phyloP scores from a whole-genome alignment of 1,140 invertebrate genomes.

The Neodiprion fabricii region DNA sequence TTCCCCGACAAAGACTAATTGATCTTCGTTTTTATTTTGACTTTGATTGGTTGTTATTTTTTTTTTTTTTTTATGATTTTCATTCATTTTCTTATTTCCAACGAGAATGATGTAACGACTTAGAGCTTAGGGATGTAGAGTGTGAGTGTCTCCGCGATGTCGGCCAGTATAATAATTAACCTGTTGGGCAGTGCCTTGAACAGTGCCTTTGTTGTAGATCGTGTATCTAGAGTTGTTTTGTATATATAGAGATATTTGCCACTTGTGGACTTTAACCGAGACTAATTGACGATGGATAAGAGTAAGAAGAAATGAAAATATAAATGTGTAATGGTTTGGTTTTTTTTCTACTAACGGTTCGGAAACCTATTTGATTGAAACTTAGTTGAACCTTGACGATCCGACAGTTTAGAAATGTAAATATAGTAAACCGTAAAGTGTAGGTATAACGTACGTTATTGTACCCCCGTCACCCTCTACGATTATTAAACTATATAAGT shows the following conservation, averaged over 20 bases:
- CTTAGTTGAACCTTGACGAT: background rate
- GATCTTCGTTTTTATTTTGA: slow-evolving; percentile 1
- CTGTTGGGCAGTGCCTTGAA: slow-evolving; percentile 51
- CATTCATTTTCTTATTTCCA: slow-evolving; percentile 13
- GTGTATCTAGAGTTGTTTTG: too few relatives aligned
- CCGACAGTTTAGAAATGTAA: too few relatives aligned
- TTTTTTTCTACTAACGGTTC: too few relatives aligned
- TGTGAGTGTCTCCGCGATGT: background rate
- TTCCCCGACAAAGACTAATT: slow-evolving; percentile 30
- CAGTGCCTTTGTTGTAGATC: slow-evolving; percentile 51
- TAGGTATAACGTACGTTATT: slow-evolving; percentile 36
- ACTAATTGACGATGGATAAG: background rate
- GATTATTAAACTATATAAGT: slow-evolving; percentile 47
- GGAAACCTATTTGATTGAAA: background rate
- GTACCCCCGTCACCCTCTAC: background rate
- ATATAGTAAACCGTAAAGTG: slow-evolving; percentile 18
- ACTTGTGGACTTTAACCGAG: background rate
- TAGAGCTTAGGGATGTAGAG: background rate
- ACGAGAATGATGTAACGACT: slow-evolving; percentile 10
- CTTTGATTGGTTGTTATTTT: background rate
- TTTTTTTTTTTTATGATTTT: slow-evolving; percentile 16
- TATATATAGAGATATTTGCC: too few relatives aligned
- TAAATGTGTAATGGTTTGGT: too few relatives aligned
- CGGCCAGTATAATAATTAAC: slow-evolving; percentile 47
- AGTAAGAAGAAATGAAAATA: too few relatives aligned